Percentiles rank a stretch among this genome's conserved stretches.
Evolutionary conservation across 2,113 vertebrate species (phyloP).

Genomic region (Epinephelus fuscoguttatus): DNA sequence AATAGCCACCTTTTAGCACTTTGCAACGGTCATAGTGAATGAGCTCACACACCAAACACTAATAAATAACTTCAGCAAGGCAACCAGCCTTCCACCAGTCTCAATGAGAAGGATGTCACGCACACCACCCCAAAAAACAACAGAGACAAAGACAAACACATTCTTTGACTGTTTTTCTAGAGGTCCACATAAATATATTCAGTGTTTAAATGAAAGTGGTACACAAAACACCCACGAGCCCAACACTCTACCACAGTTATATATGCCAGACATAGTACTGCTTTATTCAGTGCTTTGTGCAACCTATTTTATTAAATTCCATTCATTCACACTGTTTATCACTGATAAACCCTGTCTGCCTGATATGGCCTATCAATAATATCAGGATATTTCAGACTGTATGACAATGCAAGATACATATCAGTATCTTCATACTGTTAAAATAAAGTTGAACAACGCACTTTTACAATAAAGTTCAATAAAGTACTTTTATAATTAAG

Average conservation of each 20-base stretch:
- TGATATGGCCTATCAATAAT: too few relatives aligned
- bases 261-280: not conserved
- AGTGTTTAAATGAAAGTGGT: not conserved
- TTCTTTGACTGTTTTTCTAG: not conserved
- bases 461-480: too few relatives aligned
- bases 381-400: too few relatives aligned
- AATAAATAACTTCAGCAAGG: slow-evolving; percentile 29
- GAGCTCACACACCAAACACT: slow-evolving; percentile 7
- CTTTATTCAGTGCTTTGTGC: not conserved
- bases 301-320: not conserved
- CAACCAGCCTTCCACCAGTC: not conserved
- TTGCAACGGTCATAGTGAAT: slow-evolving; percentile 17
- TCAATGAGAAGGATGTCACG: not conserved
- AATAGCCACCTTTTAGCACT: slow-evolving; percentile 33
- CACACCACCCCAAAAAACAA: not conserved
- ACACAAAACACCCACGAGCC: not conserved
- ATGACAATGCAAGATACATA: too few relatives aligned
- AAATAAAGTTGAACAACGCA: too few relatives aligned
- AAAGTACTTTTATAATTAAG: too few relatives aligned
- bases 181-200: not conserved
- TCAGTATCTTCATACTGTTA: too few relatives aligned
- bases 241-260: not conserved
- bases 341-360: not conserved
- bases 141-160: not conserved
- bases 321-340: not conserved